Percentiles rank a stretch among this genome's conserved stretches.
phyloP scores from a whole-genome alignment of 2,888 invertebrate species.

The Tineola bisselliella region DNA sequence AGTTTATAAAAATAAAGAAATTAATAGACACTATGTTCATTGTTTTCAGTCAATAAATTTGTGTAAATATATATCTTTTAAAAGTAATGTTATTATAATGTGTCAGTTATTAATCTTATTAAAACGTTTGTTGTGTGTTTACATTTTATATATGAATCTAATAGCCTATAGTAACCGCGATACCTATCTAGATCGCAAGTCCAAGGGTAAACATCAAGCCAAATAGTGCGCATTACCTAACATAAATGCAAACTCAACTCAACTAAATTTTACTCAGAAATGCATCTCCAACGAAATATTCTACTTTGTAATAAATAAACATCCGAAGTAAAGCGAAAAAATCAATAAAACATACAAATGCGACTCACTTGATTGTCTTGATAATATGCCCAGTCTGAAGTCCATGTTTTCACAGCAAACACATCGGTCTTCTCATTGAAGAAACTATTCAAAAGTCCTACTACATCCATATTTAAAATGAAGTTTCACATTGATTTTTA shows the following conservation, averaged over 20 bases:
- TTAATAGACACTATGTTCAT: no score
- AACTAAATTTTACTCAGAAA: neutral
- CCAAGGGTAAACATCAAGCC: neutral
- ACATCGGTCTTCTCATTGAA: conserved; percentile 51
- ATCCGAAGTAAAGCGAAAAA: conserved; percentile 18
- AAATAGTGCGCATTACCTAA: neutral
- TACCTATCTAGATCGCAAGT: neutral
- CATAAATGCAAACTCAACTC: neutral
- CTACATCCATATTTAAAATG: conserved; percentile 45
- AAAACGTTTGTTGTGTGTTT: no score
- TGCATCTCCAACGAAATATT: neutral
- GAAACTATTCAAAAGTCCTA: conserved; percentile 53
- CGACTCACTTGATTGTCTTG: conserved; percentile 59
- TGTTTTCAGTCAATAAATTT: no score
- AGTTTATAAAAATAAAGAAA: no score
- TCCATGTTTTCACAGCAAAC: conserved; percentile 62
- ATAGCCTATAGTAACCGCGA: neutral
- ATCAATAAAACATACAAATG: conserved; percentile 22
- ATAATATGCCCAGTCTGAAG: conserved; percentile 57
- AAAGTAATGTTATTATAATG: no score
- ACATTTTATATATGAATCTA: neutral
- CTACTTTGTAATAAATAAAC: neutral
- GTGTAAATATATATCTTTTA: no score
- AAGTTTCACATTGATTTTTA: neutral
- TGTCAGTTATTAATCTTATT: no score